Conservation (phyloP, 2,888 invertebrate genomes). For the Malachius bipustulatus region DNA sequence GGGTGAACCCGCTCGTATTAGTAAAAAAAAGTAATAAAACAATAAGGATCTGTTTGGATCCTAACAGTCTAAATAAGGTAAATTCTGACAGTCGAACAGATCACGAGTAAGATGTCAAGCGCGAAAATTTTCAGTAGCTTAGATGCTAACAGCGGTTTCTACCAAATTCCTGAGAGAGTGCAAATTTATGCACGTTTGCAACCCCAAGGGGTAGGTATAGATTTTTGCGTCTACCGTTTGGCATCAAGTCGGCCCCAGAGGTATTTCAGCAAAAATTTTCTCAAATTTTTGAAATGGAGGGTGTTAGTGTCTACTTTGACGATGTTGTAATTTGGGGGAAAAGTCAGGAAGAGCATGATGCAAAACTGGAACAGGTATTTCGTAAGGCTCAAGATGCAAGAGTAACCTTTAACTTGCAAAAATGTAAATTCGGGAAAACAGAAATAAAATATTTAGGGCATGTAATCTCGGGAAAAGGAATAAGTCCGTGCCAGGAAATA, state of each 20-base stretch:
- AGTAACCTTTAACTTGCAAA: slow-evolving; percentile 21
- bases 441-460: slow-evolving; percentile 23
- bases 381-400: too few relatives aligned
- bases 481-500: slow-evolving; percentile 12
- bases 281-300: slow-evolving; percentile 20
- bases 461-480: slow-evolving; percentile 17
- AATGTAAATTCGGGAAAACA: too few relatives aligned
- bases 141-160: too few relatives aligned
- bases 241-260: slow-evolving; percentile 20
- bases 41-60: slow-evolving; percentile 20
- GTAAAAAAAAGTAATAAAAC: slow-evolving; percentile 10
- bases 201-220: too few relatives aligned
- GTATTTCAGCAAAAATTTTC: slow-evolving; percentile 20
- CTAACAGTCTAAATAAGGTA: slow-evolving; percentile 16
- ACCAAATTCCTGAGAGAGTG: too few relatives aligned
- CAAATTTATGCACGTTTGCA: too few relatives aligned
- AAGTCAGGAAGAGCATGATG: too few relatives aligned
- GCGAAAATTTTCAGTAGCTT: too few relatives aligned
- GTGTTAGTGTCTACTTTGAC: slow-evolving; percentile 21
- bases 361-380: too few relatives aligned
- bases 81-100: too few relatives aligned
- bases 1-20: slow-evolving; percentile 12
- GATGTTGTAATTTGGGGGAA: too few relatives aligned
- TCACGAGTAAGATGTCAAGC: too few relatives aligned
- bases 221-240: slow-evolving; percentile 22